A percentile compares a stretch with the other conserved stretches of the same genome.
Evolutionary conservation across 2,113 vertebrate genomes (phyloP).

Genomic region (Rattus norvegicus): DNA sequence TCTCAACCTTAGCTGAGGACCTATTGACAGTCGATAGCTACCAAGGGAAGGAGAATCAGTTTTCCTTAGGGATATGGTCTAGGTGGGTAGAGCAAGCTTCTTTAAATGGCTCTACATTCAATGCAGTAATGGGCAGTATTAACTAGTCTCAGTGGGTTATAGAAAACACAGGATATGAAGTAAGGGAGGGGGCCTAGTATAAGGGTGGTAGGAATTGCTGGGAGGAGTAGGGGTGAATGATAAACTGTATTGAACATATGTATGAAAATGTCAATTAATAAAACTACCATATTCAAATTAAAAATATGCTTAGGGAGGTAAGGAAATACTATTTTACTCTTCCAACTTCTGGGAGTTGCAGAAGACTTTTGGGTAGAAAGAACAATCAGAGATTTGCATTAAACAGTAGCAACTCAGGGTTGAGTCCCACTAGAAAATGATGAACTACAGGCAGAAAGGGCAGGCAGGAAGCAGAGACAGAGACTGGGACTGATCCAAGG

Average conservation of each 20-base stretch:
- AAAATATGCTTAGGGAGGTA: neutral
- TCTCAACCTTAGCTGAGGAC: neutral
- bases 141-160: neutral
- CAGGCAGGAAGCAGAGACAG: neutral
- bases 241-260: neutral
- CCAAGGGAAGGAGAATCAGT: neutral
- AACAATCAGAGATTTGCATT: neutral
- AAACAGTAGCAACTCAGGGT: too few species aligned
- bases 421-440: neutral
- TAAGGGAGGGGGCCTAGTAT: neutral
- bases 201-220: too few species aligned
- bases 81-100: neutral
- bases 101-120: neutral
- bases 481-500: rapidly evolving
- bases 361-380: neutral
- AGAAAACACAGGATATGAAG: neutral
- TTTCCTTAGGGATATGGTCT: neutral
- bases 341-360: neutral
- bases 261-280: neutral
- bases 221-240: neutral
- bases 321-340: neutral
- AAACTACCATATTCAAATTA: neutral
- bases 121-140: neutral
- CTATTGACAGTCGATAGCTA: neutral
- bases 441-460: neutral